These are phyloP conservation scores for Oreocharis arfaki DNA, from an alignment of 2,113 vertebrate species.

Conservation along the genomic window DNA sequence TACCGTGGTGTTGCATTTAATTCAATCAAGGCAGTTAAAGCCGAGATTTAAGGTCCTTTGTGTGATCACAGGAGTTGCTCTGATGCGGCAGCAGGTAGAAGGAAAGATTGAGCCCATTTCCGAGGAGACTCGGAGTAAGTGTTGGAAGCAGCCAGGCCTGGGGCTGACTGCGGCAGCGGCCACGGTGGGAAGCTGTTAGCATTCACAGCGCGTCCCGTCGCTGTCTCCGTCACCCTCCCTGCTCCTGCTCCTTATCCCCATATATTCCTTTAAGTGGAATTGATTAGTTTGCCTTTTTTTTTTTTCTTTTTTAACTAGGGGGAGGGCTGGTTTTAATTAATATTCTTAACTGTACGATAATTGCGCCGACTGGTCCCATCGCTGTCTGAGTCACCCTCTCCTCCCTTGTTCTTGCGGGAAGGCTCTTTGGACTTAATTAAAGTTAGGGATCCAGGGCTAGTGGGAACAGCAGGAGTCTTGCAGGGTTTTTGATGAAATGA, in stretches of 20 bases:
- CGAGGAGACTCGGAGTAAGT: conserved; percentile 1
- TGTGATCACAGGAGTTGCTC: conserved; percentile 1
- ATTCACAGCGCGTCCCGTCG: neutral
- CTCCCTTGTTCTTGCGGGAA: neutral
- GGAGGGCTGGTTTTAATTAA: conserved; percentile 46
- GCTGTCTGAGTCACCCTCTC: conserved; percentile 33
- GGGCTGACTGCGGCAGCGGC: conserved; percentile 20
- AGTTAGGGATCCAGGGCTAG: conserved; percentile 38
- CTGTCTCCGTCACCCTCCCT: neutral
- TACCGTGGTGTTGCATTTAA: conserved; percentile 23
- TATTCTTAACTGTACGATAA: conserved; percentile 49
- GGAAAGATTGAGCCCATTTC: conserved; percentile 7
- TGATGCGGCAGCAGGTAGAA: conserved; percentile 42
- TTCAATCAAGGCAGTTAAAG: conserved; percentile 55
- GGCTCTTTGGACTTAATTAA: conserved; percentile 54
- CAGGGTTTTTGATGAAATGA: conserved; percentile 28
- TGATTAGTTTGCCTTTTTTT: neutral
- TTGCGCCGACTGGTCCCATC: neutral
- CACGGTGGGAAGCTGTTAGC: conserved; percentile 16
- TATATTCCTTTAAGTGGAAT: conserved; percentile 38
- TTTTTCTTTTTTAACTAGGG: neutral
- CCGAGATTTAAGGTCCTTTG: conserved; percentile 29
- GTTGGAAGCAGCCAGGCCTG: conserved; percentile 26
- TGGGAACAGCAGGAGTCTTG: conserved; percentile 17
- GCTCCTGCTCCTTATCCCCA: neutral